A percentile compares a stretch with the other conserved stretches of the same genome.
Evolutionary conservation across 2,113 vertebrate genomes (phyloP).

Genomic region (Tretioscincus oriximinensis): DNA sequence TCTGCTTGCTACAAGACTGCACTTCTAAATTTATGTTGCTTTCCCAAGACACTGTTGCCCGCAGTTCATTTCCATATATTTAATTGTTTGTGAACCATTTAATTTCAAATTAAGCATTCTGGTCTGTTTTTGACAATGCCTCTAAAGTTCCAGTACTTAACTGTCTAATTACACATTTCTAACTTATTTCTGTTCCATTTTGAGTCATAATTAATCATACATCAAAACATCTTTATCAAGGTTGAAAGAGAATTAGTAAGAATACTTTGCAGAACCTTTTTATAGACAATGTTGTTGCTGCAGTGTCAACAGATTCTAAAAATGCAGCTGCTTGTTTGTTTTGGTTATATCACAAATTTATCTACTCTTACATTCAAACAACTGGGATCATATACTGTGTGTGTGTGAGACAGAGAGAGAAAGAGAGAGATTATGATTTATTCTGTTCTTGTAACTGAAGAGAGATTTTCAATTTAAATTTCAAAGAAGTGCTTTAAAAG

Average conservation of each 20-base stretch:
- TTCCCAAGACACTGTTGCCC: neutral
- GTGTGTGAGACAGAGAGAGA: too few relatives aligned
- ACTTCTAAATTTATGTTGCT: constrained; percentile 20
- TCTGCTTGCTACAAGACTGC: constrained; percentile 13
- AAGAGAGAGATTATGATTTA: neutral
- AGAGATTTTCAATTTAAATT: neutral
- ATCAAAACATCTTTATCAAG: neutral
- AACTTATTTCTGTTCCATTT: neutral
- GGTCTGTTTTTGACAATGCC: neutral
- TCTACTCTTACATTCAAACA: neutral
- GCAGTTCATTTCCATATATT: neutral
- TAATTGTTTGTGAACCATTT: neutral
- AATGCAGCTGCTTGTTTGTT: neutral
- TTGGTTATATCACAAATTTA: neutral
- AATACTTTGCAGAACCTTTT: neutral
- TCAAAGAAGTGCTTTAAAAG: neutral
- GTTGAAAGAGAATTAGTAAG: neutral
- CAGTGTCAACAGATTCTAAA: neutral
- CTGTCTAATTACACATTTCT: neutral
- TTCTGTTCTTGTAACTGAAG: neutral
- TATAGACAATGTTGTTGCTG: neutral
- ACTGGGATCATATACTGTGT: neutral
- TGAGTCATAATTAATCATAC: neutral
- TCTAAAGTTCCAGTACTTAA: neutral
- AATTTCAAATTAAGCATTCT: neutral